phyloP scores from a whole-genome alignment of 1,140 invertebrate genomes.

The Laupala kohalensis region DNA sequence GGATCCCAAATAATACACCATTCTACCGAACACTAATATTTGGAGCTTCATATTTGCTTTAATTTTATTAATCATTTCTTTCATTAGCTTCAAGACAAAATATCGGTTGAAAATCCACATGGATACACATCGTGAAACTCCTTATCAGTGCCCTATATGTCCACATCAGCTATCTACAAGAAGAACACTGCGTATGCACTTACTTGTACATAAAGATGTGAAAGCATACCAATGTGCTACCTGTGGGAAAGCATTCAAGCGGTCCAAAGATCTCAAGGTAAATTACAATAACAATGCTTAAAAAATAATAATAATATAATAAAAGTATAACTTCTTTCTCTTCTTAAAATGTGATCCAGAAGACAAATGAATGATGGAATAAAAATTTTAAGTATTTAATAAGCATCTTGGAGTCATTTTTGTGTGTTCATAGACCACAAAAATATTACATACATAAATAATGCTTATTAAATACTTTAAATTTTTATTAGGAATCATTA shows the following conservation, averaged over 20 bases:
- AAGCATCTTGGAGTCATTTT: too few species aligned
- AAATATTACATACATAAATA: too few species aligned
- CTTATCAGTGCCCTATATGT: conserved; percentile 31
- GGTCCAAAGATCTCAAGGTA: conserved; percentile 19
- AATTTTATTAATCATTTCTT: background rate
- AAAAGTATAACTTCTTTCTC: too few species aligned
- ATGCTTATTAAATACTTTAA: too few species aligned
- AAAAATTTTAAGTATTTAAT: too few species aligned
- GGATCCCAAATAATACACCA: background rate
- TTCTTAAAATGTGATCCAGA: too few species aligned
- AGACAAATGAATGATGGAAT: too few species aligned
- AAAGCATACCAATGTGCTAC: conserved; percentile 30
- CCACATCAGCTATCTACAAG: conserved; percentile 31
- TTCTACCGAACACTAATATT: too few species aligned
- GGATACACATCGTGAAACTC: conserved; percentile 29
- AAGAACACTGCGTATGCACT: conserved; percentile 32
- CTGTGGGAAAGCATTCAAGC: conserved; percentile 29
- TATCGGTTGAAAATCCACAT: conserved; percentile 24
- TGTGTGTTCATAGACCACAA: too few species aligned
- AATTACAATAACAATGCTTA: too few species aligned
- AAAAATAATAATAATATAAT: too few species aligned
- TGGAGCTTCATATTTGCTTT: background rate
- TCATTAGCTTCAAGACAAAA: conserved; percentile 25
- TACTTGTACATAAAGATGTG: conserved; percentile 30
- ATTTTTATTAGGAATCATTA: too few species aligned